phyloP scores from a whole-genome alignment of 2,888 invertebrate species.

The Amphipyra tragopoginis region DNA sequence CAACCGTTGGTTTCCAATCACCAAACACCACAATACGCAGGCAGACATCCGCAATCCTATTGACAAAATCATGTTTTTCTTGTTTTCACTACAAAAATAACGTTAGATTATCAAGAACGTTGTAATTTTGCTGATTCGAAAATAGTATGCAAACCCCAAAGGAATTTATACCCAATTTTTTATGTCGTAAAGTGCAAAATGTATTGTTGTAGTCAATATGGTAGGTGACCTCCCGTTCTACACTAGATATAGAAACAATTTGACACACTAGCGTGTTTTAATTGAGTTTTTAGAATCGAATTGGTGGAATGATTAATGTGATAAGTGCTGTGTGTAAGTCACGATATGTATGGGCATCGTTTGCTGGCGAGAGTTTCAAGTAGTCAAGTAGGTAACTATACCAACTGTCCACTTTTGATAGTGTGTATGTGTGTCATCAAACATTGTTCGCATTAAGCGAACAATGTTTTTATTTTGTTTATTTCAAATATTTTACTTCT shows the following conservation, averaged over 20 bases:
- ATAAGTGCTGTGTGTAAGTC: slow-evolving; percentile 32
- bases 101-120: slow-evolving; percentile 53
- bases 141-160: slow-evolving; percentile 20
- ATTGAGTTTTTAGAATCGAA: slow-evolving; percentile 46
- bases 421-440: slow-evolving; percentile 15
- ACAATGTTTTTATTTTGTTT: no score
- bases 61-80: slow-evolving; percentile 74
- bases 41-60: slow-evolving; percentile 76
- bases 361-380: slow-evolving; percentile 1
- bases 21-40: slow-evolving; percentile 65
- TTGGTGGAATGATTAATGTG: slow-evolving; percentile 41
- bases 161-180: slow-evolving; percentile 24
- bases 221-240: slow-evolving; percentile 49
- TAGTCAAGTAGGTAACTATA: slow-evolving; percentile 27
- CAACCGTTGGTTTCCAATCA: slow-evolving; percentile 75
- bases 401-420: slow-evolving; percentile 7
- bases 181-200: slow-evolving; percentile 8
- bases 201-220: slow-evolving; percentile 7
- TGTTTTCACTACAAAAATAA: slow-evolving; percentile 68
- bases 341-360: slow-evolving; percentile 25
- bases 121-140: slow-evolving; percentile 29
- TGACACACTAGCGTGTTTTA: slow-evolving; percentile 53
- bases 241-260: slow-evolving; percentile 47
- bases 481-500: no score
- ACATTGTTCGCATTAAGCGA: no score